Percentiles rank a stretch among this genome's conserved stretches.
These are phyloP conservation scores for Drosophila yooni DNA, from an alignment of 2,888 invertebrate genomes.

Conservation along the genomic window DNA sequence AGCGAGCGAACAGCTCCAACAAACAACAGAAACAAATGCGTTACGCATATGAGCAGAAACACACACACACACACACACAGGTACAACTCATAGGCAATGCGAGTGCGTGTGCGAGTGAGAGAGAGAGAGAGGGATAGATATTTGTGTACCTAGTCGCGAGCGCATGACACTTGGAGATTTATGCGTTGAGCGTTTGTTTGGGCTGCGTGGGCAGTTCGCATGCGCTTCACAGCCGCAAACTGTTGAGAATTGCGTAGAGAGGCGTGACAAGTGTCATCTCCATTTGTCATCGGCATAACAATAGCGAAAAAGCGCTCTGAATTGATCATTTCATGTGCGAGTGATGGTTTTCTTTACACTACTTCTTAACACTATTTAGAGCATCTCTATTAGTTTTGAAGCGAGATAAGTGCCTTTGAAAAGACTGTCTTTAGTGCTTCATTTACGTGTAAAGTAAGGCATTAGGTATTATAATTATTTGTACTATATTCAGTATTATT, in stretches of 20 bases:
- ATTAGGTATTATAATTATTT: not conserved
- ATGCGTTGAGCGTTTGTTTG: conserved; percentile 58
- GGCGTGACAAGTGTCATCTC: conserved; percentile 16
- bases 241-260: conserved; percentile 42
- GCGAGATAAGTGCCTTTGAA: not conserved
- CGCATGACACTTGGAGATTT: conserved; percentile 65
- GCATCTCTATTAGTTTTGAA: not conserved
- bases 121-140: conserved; percentile 8
- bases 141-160: conserved; percentile 40
- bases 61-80: conserved; percentile 3
- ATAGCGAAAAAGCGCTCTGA: conserved; percentile 8
- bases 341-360: conserved; percentile 11
- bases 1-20: conserved; percentile 34
- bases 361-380: not conserved
- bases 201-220: conserved; percentile 39
- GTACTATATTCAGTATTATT: not conserved
- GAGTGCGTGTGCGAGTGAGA: not conserved
- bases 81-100: not conserved
- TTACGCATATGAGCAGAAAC: conserved; percentile 67
- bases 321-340: conserved; percentile 13
- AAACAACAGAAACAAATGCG: conserved; percentile 58
- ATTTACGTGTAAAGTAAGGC: not conserved
- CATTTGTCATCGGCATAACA: conserved; percentile 22
- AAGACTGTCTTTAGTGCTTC: not conserved
- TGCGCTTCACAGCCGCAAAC: conserved; percentile 48